These are phyloP conservation scores for Mixornis gularis DNA, from an alignment of 2,113 vertebrate genomes.

Conservation along the genomic window DNA sequence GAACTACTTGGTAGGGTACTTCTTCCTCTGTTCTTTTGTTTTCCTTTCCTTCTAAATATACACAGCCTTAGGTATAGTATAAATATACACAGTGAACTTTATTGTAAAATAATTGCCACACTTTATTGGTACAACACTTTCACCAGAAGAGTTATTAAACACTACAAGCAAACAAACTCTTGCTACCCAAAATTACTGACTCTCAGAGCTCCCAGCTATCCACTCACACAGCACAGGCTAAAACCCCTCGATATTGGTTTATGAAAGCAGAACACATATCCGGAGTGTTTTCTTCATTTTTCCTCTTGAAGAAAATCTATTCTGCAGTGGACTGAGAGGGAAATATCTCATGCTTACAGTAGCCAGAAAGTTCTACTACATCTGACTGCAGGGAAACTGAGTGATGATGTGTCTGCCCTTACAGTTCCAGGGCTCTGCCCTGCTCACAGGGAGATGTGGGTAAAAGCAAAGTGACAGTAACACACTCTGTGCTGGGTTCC, in stretches of 20 bases:
- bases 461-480: neutral
- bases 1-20: neutral
- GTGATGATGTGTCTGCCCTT: neutral
- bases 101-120: conserved; percentile 26
- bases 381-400: neutral
- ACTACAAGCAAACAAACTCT: neutral
- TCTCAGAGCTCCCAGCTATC: rapidly evolving
- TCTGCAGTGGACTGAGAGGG: neutral
- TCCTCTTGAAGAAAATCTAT: neutral
- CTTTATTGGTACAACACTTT: neutral
- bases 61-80: neutral
- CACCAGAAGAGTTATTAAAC: neutral
- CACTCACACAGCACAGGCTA: neutral
- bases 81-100: conserved; percentile 27
- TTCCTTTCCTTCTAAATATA: neutral
- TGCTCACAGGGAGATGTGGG: neutral
- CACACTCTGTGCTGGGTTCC: neutral
- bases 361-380: neutral
- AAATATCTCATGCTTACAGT: neutral
- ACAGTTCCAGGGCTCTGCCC: neutral
- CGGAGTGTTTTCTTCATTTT: neutral
- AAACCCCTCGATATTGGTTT: neutral
- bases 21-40: neutral
- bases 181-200: neutral
- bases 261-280: neutral